Conservation (phyloP, 1,140 invertebrate genomes). For the Aphidius ervi region DNA sequence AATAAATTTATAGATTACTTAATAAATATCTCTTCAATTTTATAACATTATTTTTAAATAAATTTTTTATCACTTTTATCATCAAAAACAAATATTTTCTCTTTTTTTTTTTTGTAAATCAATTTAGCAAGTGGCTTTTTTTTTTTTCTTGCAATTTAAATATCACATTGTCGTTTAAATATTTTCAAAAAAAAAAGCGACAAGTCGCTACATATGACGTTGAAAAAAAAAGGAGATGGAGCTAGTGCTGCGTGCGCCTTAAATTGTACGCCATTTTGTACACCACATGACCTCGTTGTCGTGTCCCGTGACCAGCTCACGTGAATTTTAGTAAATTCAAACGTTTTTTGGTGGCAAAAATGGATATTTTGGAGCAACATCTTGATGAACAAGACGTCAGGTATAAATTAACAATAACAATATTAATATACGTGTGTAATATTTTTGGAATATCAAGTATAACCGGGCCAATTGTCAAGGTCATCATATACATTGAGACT, state of each 20-base stretch:
- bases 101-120: too few species aligned
- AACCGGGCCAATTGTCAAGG: constrained; percentile 14
- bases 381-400: constrained; percentile 49
- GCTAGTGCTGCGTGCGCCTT: constrained; percentile 25
- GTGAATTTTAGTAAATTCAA: constrained; percentile 56
- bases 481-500: constrained; percentile 23
- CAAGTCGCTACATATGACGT: too few species aligned
- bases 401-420: constrained; percentile 30
- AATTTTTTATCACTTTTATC: too few species aligned
- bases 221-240: background rate
- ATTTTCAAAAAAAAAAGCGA: too few species aligned
- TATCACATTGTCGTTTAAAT: too few species aligned
- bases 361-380: constrained; percentile 53
- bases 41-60: too few species aligned
- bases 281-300: constrained; percentile 55
- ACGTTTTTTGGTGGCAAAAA: constrained; percentile 44
- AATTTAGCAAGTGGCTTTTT: too few species aligned
- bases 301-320: constrained; percentile 56
- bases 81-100: too few species aligned
- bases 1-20: too few species aligned
- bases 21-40: too few species aligned
- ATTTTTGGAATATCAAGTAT: background rate
- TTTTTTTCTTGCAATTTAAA: too few species aligned
- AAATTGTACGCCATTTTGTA: constrained; percentile 43
- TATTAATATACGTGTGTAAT: background rate